phyloP scores from a whole-genome alignment of 2,113 vertebrate species.

The Microtus pennsylvanicus region DNA sequence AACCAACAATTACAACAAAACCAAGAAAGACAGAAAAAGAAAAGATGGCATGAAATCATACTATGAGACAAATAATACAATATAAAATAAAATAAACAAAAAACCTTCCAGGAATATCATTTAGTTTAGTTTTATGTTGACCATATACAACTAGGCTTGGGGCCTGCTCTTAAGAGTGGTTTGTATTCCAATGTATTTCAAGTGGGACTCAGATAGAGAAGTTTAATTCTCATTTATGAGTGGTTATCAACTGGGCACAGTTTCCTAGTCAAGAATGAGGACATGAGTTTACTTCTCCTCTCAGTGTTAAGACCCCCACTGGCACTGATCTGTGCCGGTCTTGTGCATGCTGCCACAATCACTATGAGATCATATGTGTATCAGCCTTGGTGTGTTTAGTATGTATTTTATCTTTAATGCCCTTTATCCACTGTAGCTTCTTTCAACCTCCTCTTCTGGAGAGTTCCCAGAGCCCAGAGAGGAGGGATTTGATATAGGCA shows the following conservation, averaged over 20 bases:
- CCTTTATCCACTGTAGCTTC: neutral
- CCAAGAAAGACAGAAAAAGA: neutral
- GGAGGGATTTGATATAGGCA: neutral
- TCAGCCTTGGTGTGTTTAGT: neutral
- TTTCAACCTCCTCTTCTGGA: neutral
- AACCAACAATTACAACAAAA: neutral
- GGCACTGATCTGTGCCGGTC: neutral
- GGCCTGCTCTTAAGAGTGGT: neutral
- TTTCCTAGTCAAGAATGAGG: neutral
- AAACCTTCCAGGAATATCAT: neutral
- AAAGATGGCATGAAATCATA: neutral
- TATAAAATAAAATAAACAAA: too few relatives aligned
- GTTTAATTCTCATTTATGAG: neutral
- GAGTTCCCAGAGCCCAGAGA: neutral
- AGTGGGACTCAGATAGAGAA: neutral
- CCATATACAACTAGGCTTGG: neutral
- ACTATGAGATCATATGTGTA: neutral
- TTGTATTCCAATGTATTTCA: neutral
- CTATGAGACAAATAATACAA: too few relatives aligned
- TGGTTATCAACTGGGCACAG: neutral
- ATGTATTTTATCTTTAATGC: neutral
- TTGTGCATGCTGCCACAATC: neutral
- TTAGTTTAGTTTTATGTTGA: neutral
- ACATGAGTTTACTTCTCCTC: neutral
- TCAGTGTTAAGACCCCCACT: neutral